Evolutionary conservation across 2,797 vertebrate genomes (phyloP), one percentile per base, ranked within the genome.

Genomic region (Neoniphon sammara): DNA sequence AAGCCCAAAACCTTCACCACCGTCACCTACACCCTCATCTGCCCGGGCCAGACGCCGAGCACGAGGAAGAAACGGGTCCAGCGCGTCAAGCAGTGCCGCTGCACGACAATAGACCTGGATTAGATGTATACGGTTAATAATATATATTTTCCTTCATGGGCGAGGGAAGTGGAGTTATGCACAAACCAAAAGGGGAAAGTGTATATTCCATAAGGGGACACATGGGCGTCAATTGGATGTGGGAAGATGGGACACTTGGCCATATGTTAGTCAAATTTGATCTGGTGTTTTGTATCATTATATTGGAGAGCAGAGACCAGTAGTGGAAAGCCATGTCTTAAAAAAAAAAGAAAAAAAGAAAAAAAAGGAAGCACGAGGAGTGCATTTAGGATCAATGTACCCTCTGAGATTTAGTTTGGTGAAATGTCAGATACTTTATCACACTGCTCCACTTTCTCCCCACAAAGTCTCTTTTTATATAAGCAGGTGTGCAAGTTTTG

Each of bases 21-120:
- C 73, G 95, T 99, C 93, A 96, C 96, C 18, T 96, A 97, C 87
- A 97, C 97, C 0, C 94, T 99, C 62, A 93, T 93, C 78, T 99
- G 97, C 42, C 97, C 97, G 0, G 95, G 96, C 31, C 94, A 96
- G 53, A 96, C 94, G 66, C 97, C 97, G 1, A 94, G 91, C 9
- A 97, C 94, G 70, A 95, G 95, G 86, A 96, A 95, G 92, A 99
- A 97, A 84, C 94, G 96, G 54, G 94, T 99, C 82, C 97, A 96
- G 11, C 95, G 97, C n/a, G 96, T 99, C 18, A 99, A 98, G 88
- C 96, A 96, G 88, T 98, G 97, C 75, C 96, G 96, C 34, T 99
- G 97, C 88, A 95, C 96, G 59, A 97, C 97, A 5, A 96, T 98
- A 20, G 96, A 96, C 68, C 89, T 94, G 94, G 96, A 97, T 90